Evolutionary conservation across 2,888 invertebrate species (phyloP).

Genomic region (Oscheius myriophilus): DNA sequence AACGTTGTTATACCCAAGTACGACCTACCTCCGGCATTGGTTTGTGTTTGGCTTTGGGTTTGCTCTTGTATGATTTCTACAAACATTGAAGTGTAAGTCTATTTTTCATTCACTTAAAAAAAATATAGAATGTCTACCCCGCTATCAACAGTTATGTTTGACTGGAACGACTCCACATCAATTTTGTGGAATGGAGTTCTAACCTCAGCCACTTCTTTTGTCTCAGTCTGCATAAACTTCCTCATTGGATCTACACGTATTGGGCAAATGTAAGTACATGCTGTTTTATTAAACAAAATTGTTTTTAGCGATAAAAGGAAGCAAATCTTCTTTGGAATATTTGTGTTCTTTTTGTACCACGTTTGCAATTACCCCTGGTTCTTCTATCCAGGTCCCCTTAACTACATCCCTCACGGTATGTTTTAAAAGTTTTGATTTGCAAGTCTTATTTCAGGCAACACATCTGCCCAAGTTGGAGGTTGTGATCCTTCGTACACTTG

Average conservation of each 20-base stretch:
- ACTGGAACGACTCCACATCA: constrained; percentile 49
- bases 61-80: constrained; percentile 49
- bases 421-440: not conserved
- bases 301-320: constrained; percentile 39
- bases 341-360: constrained; percentile 42
- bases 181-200: constrained; percentile 54
- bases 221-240: constrained; percentile 44
- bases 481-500: constrained; percentile 43
- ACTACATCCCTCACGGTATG: constrained; percentile 36
- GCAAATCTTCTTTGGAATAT: constrained; percentile 46
- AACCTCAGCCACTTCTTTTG: constrained; percentile 45
- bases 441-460: constrained; percentile 26
- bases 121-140: constrained; percentile 51
- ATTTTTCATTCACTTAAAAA: not conserved
- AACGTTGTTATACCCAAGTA: constrained; percentile 43
- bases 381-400: constrained; percentile 49
- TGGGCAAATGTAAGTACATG: constrained; percentile 41
- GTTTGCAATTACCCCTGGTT: constrained; percentile 50
- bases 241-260: constrained; percentile 46
- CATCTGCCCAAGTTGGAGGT: constrained; percentile 42
- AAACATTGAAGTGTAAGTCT: constrained; percentile 55
- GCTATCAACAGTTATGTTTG: constrained; percentile 46
- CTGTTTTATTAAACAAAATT: not conserved
- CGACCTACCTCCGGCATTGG: constrained; percentile 45
- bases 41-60: constrained; percentile 53